Percentiles rank a stretch among this genome's conserved stretches.
Conservation (phyloP, 1,140 invertebrate species). For the Limonius californicus region DNA sequence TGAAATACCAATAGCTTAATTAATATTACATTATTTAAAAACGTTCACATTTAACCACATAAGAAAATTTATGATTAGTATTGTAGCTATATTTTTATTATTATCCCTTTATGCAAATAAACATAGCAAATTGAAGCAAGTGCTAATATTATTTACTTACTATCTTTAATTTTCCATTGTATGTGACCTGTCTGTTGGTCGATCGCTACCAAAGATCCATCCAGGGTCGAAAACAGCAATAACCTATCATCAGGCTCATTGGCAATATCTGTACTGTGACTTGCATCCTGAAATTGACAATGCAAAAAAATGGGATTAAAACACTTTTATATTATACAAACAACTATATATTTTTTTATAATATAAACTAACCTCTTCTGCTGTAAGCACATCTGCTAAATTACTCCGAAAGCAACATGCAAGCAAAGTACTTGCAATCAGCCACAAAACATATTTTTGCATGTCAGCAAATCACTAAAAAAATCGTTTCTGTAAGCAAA, state of each 20-base stretch:
- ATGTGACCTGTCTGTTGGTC: slow-evolving; percentile 77
- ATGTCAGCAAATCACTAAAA: neutral
- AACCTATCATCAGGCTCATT: slow-evolving; percentile 64
- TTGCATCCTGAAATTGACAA: neutral
- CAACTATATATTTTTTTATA: neutral
- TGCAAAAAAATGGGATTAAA: too few species aligned
- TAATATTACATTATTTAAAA: too few species aligned
- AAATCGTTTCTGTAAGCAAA: neutral
- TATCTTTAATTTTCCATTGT: slow-evolving; percentile 87
- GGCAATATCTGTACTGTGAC: slow-evolving; percentile 57
- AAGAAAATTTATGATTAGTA: too few species aligned
- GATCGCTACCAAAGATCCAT: slow-evolving; percentile 83
- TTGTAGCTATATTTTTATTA: too few species aligned
- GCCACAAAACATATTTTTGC: neutral
- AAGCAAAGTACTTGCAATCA: neutral
- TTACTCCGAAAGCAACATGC: neutral
- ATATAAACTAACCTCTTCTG: neutral
- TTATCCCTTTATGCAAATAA: too few species aligned
- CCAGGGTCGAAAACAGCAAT: slow-evolving; percentile 85
- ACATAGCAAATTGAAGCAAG: too few species aligned
- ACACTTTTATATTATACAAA: neutral
- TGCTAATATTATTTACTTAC: too few species aligned
- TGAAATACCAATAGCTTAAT: too few species aligned
- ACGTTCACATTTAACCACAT: too few species aligned
- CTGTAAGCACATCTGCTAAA: neutral